Conservation (phyloP, 1,140 invertebrate species). For the Aphelenchoides avenae region DNA sequence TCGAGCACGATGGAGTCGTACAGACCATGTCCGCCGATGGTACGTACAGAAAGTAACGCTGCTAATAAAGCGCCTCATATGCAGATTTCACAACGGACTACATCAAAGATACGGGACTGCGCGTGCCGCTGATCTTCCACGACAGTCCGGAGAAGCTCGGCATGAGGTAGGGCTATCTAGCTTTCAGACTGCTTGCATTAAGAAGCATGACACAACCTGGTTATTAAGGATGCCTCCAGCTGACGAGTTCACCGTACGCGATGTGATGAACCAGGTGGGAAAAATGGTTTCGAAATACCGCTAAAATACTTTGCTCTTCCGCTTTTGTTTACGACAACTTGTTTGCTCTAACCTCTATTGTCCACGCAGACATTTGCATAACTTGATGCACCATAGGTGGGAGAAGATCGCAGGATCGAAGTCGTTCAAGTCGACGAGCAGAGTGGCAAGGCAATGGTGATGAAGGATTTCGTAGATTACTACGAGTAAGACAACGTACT, state of each 20-base stretch:
- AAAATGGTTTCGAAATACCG: not conserved
- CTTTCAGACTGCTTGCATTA: not conserved
- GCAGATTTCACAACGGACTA: slow-evolving; percentile 21
- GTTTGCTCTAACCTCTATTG: not conserved
- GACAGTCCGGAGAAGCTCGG: slow-evolving; percentile 14
- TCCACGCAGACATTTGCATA: not conserved
- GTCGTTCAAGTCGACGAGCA: slow-evolving; percentile 34
- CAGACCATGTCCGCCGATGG: not conserved
- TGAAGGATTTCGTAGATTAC: slow-evolving; percentile 27
- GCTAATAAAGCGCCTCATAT: not conserved
- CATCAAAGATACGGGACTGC: slow-evolving; percentile 11
- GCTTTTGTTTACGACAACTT: not conserved
- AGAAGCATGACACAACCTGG: not conserved
- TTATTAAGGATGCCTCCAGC: too few species aligned
- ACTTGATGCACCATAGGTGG: slow-evolving; percentile 14
- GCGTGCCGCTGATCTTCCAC: slow-evolving; percentile 17
- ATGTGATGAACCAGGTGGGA: not conserved
- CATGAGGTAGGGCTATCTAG: slow-evolving; percentile 12
- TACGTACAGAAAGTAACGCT: not conserved
- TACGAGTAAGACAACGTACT: slow-evolving; percentile 25
- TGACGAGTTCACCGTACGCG: too few species aligned
- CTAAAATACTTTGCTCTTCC: not conserved
- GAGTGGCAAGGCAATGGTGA: slow-evolving; percentile 22
- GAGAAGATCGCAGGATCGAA: slow-evolving; percentile 23
- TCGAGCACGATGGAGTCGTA: slow-evolving; percentile 7